A percentile compares a stretch with the other conserved stretches of the same genome.
Conservation (phyloP, 2,113 vertebrate species). For the Ibidorhyncha struthersii region DNA sequence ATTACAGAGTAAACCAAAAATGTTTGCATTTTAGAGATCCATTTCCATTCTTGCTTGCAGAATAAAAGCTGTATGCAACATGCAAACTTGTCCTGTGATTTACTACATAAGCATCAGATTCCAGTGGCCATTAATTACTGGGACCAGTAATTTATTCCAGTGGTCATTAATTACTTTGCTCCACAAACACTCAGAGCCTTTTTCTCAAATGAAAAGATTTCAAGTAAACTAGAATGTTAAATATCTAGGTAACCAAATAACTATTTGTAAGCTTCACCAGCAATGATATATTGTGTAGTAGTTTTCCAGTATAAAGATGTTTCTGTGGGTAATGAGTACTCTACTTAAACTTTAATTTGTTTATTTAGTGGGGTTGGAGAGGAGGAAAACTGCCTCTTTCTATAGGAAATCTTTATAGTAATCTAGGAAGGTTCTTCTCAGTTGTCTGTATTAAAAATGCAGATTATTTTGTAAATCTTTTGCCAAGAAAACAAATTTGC, state of each 20-base stretch:
- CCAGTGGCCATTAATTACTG: neutral
- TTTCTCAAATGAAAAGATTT: neutral
- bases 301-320: neutral
- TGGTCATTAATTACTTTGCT: neutral
- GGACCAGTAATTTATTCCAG: neutral
- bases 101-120: neutral
- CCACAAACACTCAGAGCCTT: neutral
- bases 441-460: neutral
- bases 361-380: neutral
- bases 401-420: neutral
- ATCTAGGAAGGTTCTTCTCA: neutral
- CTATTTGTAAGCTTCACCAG: neutral
- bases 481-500: neutral
- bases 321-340: neutral
- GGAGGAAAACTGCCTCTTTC: neutral
- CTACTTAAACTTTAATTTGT: neutral
- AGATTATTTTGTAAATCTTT: neutral
- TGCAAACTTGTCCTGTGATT: neutral
- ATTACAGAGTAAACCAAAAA: neutral
- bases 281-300: neutral
- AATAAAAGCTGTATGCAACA: neutral
- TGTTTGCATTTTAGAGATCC: slow-evolving; percentile 2
- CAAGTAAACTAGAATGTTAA: neutral
- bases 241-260: neutral
- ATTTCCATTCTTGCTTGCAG: neutral